Base-by-base conservation (phyloP, 2,797 vertebrate species). In the Galaxias olidus region DNA sequence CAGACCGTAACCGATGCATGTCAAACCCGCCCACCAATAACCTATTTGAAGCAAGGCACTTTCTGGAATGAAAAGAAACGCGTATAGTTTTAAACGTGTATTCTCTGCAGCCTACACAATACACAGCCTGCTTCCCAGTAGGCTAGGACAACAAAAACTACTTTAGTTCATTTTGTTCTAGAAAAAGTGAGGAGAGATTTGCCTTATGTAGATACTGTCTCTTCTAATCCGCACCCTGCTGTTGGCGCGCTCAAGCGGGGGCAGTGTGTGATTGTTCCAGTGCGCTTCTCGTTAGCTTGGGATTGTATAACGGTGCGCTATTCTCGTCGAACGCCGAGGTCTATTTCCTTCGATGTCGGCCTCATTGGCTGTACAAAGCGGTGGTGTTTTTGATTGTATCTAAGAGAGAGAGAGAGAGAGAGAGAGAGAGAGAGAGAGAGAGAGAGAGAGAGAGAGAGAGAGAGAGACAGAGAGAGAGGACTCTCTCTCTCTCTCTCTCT, bases 241-340 rank as follows among this genome's bases (percentile, higher is more conserved):
- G 52, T 48, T 49, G 43, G 17, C 50, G 57, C 56, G 41, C 43
- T 50, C 46, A 50, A 46, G 61, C 48, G 46, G 59, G 66, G 61
- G 51, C 30, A 42, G 48, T 9, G 59, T 20, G 54, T 71, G 60
- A 66, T 69, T 68, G 75, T 75, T 63, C 58, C 69, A 71, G 51
- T 18, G 61, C 51, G 9, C 9, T 10, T 59, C 67, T 63, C 9
- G 41, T 73, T 79, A 61, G 69, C 62, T 59, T n/a, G 8, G 47
- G 53, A 30, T 77, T 81, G 78, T 66, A 59, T 73, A 78, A 83
- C 48, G 6, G 18, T 12, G 30, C 44, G 65, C 73, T 71, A 65
- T 47, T 72, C 65, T 66, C 59, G 44, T 15, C 61, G 57, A 57
- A 46, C 46, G 62, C 17, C 10, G 49, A 66, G 48, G 57, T 30